Base-by-base conservation (phyloP, 2,888 invertebrate genomes). In the Netelia virgata region DNA sequence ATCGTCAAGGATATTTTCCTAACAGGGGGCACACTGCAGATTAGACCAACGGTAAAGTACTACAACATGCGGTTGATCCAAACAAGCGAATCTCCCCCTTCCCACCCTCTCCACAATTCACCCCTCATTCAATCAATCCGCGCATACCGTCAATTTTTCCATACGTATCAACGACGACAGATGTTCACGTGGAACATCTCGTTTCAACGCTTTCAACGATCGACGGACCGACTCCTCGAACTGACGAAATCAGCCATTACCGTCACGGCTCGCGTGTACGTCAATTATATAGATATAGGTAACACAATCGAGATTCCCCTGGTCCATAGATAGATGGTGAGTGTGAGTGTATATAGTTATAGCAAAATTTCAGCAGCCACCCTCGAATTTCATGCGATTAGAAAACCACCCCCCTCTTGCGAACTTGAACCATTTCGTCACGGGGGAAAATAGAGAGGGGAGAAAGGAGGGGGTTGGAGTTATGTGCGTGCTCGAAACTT, bases 361-460 rank as follows among this genome's bases (percentile, higher is more conserved):
- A 5, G n/a, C 11, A 47, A 36, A 41, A 55, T 69, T 61, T 74
- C 41, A 50, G 36, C 59, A 69, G 70, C 53, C 69, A 72, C 69
- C 66, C 64, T 75, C 75, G 57, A 53, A 47, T 55, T 53, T 70
- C 11, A 16, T 47, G 43, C 23, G 20, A 43, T 80, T 72, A 75
- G 73, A 41, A 76, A 75, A 59, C 57, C 64, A 59, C 72, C 82
- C 75, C 70, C 72, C 36, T 5, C 28, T 5, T 0, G 68, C 83
- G 72, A 84, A 72, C 61, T 75, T 57, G 66, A 53, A 70, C 81
- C 69, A 53, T 78, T 85, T 83, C 68, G 83, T 76, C 66, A 66
- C 47, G 64, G 53, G 20, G 57, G 55, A 63, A 70, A 53, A 76
- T 47, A 63, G 64, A 70, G 70, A 63, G 57, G 69, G 47, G 20